These are phyloP conservation scores for Hypolimnas misippus DNA, from an alignment of 2,888 invertebrate species.

Conservation along the genomic window DNA sequence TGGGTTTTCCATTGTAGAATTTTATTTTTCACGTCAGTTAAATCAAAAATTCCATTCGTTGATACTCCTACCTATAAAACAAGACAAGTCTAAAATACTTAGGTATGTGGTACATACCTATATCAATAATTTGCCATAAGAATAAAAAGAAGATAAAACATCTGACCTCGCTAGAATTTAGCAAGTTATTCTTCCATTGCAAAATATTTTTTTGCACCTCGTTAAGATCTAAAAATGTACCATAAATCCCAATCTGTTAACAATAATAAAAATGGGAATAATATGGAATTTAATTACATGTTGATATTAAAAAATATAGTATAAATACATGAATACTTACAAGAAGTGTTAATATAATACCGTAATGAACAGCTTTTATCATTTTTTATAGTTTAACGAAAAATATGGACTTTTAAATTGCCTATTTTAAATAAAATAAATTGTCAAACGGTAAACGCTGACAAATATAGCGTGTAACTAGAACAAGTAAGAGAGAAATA, in stretches of 20 bases:
- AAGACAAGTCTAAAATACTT: conserved; percentile 6
- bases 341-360: conserved; percentile 57
- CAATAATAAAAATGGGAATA: conserved; percentile 33
- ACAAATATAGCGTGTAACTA: background rate
- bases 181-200: conserved; percentile 71
- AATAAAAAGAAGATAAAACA: conserved; percentile 25
- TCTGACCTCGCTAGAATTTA: conserved; percentile 76
- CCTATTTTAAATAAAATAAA: background rate
- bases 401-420: background rate
- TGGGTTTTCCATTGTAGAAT: conserved; percentile 78
- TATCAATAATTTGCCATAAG: background rate
- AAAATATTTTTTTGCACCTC: conserved; percentile 71
- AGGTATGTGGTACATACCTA: no score
- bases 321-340: no score
- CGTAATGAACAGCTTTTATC: conserved; percentile 56
- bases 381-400: conserved; percentile 18
- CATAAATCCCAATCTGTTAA: conserved; percentile 67
- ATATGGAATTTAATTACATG: conserved; percentile 23
- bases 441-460: background rate
- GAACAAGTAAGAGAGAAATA: background rate
- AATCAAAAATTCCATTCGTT: conserved; percentile 73
- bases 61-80: conserved; percentile 64
- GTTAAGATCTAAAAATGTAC: conserved; percentile 68
- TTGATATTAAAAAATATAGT: no score
- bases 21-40: conserved; percentile 77